These are phyloP conservation scores for Lampropteryx suffumata DNA, from an alignment of 2,888 invertebrate species.

Conservation along the genomic window DNA sequence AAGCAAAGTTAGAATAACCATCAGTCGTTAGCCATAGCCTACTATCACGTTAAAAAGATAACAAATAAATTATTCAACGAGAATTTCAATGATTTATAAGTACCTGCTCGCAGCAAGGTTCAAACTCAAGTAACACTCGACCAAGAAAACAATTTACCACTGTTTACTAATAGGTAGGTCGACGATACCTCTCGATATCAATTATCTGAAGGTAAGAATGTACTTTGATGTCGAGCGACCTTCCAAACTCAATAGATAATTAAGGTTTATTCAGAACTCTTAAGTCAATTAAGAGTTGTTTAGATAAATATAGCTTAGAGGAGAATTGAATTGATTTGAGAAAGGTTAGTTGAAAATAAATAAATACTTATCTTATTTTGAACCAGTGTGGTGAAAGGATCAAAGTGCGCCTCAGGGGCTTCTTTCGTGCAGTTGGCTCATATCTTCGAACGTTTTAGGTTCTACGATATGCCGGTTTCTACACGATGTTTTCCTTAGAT, in stretches of 20 bases:
- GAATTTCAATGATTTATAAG: conserved; percentile 25
- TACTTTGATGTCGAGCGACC: conserved; percentile 36
- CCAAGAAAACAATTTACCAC: conserved; percentile 34
- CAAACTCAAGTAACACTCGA: conserved; percentile 13
- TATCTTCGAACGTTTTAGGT: too few relatives aligned
- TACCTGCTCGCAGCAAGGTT: not conserved
- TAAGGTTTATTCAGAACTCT: conserved; percentile 35
- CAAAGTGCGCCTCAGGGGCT: too few relatives aligned
- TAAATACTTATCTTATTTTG: too few relatives aligned
- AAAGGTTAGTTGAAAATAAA: too few relatives aligned
- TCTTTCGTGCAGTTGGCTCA: too few relatives aligned
- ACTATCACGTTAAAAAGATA: too few relatives aligned
- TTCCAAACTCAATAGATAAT: conserved; percentile 37
- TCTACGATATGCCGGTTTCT: too few relatives aligned
- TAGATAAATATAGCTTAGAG: conserved; percentile 9
- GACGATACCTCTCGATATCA: conserved; percentile 36
- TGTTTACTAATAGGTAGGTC: not conserved
- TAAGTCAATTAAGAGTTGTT: conserved; percentile 40
- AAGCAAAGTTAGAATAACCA: too few relatives aligned
- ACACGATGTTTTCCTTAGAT: too few relatives aligned
- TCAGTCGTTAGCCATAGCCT: too few relatives aligned
- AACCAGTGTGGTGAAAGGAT: too few relatives aligned
- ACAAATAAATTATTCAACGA: not conserved
- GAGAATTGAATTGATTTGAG: too few relatives aligned
- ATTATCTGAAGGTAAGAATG: conserved; percentile 39